Conservation (phyloP, 2,797 vertebrate species). For the Sphenopsis melanotis region DNA sequence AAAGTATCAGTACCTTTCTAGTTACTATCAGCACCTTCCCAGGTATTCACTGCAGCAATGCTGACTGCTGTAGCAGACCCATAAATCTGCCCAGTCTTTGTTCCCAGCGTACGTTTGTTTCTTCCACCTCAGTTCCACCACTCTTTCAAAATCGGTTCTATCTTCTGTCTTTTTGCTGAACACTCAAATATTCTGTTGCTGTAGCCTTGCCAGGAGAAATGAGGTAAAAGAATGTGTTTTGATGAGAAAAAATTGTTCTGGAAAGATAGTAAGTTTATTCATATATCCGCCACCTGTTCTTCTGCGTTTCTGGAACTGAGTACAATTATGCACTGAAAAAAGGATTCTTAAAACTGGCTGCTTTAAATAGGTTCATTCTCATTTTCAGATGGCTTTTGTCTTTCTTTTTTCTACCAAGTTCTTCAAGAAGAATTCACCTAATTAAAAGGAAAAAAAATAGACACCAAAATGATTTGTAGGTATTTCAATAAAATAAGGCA, state of each 20-base stretch:
- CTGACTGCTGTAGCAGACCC: neutral
- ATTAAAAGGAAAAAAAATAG: neutral
- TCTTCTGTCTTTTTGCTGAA: neutral
- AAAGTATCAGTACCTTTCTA: neutral
- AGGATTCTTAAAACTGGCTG: neutral
- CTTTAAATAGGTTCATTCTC: neutral
- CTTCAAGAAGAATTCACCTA: conserved; percentile 98
- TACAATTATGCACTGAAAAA: neutral
- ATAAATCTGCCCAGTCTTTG: neutral
- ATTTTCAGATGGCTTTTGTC: conserved; percentile 69
- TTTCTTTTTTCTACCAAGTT: conserved; percentile 89
- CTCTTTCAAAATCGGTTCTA: neutral
- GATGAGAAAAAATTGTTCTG: neutral
- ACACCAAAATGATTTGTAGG: neutral
- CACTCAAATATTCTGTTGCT: neutral
- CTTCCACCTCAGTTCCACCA: neutral
- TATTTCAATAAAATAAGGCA: neutral
- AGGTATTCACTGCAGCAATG: neutral
- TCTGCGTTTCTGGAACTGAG: neutral
- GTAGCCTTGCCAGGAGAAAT: neutral
- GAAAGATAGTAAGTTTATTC: conserved; percentile 32
- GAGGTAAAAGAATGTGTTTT: neutral
- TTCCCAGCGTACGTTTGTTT: neutral
- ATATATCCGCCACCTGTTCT: neutral
- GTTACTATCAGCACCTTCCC: neutral